Base-by-base conservation (phyloP, 2,888 invertebrate genomes). In the Lagria hirta region DNA sequence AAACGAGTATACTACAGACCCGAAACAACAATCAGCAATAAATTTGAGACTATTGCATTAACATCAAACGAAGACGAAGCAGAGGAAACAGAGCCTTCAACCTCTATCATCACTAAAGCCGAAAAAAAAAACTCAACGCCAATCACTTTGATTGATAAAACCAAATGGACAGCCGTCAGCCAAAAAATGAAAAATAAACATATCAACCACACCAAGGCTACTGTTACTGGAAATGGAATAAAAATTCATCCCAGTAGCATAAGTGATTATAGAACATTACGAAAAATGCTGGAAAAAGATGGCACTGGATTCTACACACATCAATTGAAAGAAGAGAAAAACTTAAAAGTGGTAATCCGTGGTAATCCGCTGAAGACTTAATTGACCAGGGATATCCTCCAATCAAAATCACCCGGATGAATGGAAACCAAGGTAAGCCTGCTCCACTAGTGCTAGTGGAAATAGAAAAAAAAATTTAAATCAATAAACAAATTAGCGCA, bases 401-500 rank as follows among this genome's bases (percentile, higher is more conserved):
- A 24, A 24, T 8, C 6, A 24, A 24, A 8, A 24, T 24, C 4
- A 8, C 8, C 8, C 24, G 24, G 4, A 24, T 24, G 24, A 24
- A 6, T 4, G 24, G 24, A 4, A 24, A 8, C 4, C 6, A 8
- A 5, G 8, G 8, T 4, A 4, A 7, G 7, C 24, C 24, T 4
- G 24, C 24, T 24, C 24, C 24, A 24, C 24, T 24, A 4, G 24
- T 24, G 6, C 24, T 24, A 10, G 24, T 24, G 6, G 24, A 24
- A 24, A 24, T 24, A n/a, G n/a, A n/a, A n/a, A n/a, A n/a, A n/a
- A n/a, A n/a, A n/a, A n/a, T n/a, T n/a, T n/a, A n/a, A n/a, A n/a
- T n/a, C n/a, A n/a, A n/a, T n/a, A n/a, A n/a, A n/a, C n/a, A n/a
- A n/a, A n/a, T n/a, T n/a, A n/a, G n/a, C n/a, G n/a, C n/a, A n/a